phyloP scores from a whole-genome alignment of 2,888 invertebrate genomes.

The Drosophila nr. perissopoda region DNA sequence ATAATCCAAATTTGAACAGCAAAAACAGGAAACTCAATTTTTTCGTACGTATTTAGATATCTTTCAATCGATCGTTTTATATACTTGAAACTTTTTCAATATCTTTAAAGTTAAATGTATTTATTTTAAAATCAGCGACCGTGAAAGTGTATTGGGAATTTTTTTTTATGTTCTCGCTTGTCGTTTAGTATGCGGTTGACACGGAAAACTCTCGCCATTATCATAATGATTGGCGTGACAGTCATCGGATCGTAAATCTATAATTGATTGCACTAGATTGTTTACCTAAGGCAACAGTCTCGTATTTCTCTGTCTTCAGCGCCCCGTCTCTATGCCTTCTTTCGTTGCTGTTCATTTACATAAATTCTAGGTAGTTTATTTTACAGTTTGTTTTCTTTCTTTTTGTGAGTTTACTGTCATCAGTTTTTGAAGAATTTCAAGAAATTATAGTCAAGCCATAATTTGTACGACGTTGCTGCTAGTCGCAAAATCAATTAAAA shows the following conservation, averaged over 20 bases:
- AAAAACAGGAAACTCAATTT: background rate
- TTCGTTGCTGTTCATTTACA: conserved; percentile 56
- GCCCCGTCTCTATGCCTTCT: background rate
- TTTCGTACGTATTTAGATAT: background rate
- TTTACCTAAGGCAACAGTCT: conserved; percentile 14
- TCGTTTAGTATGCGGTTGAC: conserved; percentile 16
- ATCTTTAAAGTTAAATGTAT: background rate
- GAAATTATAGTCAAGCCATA: conserved; percentile 64
- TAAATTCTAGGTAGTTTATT: conserved; percentile 62
- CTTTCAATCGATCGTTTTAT: background rate
- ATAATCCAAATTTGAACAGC: background rate
- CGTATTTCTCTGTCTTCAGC: background rate
- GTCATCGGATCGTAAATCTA: conserved; percentile 37
- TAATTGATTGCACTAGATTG: conserved; percentile 58
- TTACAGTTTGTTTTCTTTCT: conserved; percentile 18
- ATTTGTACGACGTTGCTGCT: conserved; percentile 57
- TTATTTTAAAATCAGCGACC: conserved; percentile 21
- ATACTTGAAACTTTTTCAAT: background rate
- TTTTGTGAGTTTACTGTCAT: conserved; percentile 64
- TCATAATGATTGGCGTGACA: conserved; percentile 40
- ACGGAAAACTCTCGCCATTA: conserved; percentile 62
- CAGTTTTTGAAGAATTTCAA: conserved; percentile 65
- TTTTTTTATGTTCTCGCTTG: background rate
- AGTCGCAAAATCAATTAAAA: conserved; percentile 75
- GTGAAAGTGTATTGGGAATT: conserved; percentile 30